These are phyloP conservation scores for Drosophila willistoni DNA, from an alignment of 1,140 invertebrate species.

Conservation along the genomic window DNA sequence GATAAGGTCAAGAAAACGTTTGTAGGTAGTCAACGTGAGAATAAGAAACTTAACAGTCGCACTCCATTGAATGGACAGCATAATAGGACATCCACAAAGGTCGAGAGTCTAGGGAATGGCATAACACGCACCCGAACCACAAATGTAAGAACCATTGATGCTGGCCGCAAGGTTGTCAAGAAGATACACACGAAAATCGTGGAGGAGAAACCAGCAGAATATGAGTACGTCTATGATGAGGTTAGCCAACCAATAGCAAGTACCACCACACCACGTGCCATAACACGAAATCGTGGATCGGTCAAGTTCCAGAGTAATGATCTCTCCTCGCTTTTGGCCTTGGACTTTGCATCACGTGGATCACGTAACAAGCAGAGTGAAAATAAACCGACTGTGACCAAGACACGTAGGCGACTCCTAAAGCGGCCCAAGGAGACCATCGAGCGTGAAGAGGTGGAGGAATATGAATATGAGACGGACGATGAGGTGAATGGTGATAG, in stretches of 20 bases:
- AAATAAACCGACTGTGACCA: conserved; percentile 33
- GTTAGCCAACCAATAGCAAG: conserved; percentile 40
- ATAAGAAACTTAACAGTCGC: conserved; percentile 7
- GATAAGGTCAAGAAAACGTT: neutral
- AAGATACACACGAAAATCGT: conserved; percentile 67
- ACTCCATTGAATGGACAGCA: conserved; percentile 22
- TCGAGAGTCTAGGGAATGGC: conserved; percentile 58
- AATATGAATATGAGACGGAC: conserved; percentile 51
- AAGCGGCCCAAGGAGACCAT: conserved; percentile 64
- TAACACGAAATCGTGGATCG: conserved; percentile 68
- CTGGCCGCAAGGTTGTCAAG: conserved; percentile 60
- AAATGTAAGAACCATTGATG: conserved; percentile 52
- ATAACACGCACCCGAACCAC: conserved; percentile 68
- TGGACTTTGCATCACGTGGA: conserved; percentile 59
- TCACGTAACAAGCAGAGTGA: conserved; percentile 30
- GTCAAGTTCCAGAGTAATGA: conserved; percentile 69
- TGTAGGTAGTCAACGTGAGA: neutral
- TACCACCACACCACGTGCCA: conserved; percentile 55
- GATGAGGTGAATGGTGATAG: conserved; percentile 20
- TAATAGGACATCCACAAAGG: conserved; percentile 59
- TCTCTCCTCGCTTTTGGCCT: conserved; percentile 70
- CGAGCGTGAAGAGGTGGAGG: conserved; percentile 64
- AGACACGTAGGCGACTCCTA: conserved; percentile 55
- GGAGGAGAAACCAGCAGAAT: conserved; percentile 64
- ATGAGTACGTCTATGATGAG: conserved; percentile 69